A percentile compares a stretch with the other conserved stretches of the same genome.
These are phyloP conservation scores for Gymnosoma rotundatum DNA, from an alignment of 2,888 invertebrate species.

Conservation along the genomic window DNA sequence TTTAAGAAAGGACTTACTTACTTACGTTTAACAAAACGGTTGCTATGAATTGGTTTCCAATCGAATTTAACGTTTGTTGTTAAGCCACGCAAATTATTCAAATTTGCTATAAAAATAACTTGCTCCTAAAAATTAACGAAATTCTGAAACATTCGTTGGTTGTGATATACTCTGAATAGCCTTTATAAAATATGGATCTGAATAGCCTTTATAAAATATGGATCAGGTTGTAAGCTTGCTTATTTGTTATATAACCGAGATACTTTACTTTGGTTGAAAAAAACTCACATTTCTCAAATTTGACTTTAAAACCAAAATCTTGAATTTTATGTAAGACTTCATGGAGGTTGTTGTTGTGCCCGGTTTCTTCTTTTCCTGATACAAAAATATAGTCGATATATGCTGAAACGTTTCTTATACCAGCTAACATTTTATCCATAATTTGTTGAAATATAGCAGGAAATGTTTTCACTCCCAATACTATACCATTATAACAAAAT, in stretches of 20 bases:
- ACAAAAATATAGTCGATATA: conserved; percentile 11
- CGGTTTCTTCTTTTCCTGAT: background rate
- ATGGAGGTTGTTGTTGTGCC: no score
- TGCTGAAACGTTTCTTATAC: background rate
- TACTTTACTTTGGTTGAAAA: background rate
- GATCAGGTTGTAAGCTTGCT: no score
- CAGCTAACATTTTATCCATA: background rate
- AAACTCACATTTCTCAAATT: conserved; percentile 5
- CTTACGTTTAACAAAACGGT: conserved; percentile 39
- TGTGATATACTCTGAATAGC: background rate
- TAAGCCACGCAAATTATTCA: conserved; percentile 47
- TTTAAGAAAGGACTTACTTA: conserved; percentile 61
- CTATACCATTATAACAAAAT: conserved; percentile 6
- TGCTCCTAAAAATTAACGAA: conserved; percentile 70
- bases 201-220: no score
- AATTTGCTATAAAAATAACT: conserved; percentile 69
- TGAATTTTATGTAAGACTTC: background rate
- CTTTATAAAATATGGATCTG: background rate
- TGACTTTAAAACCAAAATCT: conserved; percentile 2
- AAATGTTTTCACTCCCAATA: background rate
- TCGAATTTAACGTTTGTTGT: conserved; percentile 48
- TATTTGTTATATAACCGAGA: background rate
- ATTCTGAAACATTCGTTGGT: conserved; percentile 63
- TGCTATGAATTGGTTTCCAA: conserved; percentile 54
- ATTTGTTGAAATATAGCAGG: background rate